A percentile compares a stretch with the other conserved stretches of the same genome.
phyloP scores from a whole-genome alignment of 2,797 vertebrate genomes.

The Eptatretus atami region DNA sequence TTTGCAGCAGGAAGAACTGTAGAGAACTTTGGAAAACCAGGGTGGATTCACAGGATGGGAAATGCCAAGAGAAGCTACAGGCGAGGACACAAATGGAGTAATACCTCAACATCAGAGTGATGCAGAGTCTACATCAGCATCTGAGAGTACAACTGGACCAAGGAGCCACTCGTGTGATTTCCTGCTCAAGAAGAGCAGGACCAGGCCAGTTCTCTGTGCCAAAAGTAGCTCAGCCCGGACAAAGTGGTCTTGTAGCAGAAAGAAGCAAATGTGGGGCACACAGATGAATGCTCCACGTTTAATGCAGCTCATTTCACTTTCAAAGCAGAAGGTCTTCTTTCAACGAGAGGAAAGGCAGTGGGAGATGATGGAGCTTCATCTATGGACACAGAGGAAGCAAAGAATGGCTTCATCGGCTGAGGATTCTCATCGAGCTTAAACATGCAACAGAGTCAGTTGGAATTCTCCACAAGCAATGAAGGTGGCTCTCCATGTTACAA shows the following conservation, averaged over 20 bases:
- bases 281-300: conserved; percentile 34
- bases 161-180: conserved; percentile 27
- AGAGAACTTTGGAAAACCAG: conserved; percentile 21
- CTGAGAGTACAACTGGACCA: conserved; percentile 12
- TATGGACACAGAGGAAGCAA: too few relatives aligned
- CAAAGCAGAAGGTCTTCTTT: conserved; percentile 51
- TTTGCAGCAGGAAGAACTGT: conserved; percentile 16
- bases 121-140: too few relatives aligned
- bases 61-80: not conserved
- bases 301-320: conserved; percentile 69
- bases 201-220: conserved; percentile 24
- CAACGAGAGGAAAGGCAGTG: conserved; percentile 29
- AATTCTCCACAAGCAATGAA: not conserved
- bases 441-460: not conserved
- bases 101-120: conserved; percentile 29
- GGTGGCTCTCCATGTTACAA: not conserved
- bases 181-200: conserved; percentile 21
- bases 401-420: too few relatives aligned
- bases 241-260: conserved; percentile 61
- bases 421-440: too few relatives aligned
- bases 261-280: conserved; percentile 20
- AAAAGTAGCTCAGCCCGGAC: conserved; percentile 28
- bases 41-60: conserved; percentile 15
- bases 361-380: conserved; percentile 12
- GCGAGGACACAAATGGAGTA: conserved; percentile 10